These are phyloP conservation scores for Agrilus planipennis DNA, from an alignment of 1,140 invertebrate species.

Conservation along the genomic window DNA sequence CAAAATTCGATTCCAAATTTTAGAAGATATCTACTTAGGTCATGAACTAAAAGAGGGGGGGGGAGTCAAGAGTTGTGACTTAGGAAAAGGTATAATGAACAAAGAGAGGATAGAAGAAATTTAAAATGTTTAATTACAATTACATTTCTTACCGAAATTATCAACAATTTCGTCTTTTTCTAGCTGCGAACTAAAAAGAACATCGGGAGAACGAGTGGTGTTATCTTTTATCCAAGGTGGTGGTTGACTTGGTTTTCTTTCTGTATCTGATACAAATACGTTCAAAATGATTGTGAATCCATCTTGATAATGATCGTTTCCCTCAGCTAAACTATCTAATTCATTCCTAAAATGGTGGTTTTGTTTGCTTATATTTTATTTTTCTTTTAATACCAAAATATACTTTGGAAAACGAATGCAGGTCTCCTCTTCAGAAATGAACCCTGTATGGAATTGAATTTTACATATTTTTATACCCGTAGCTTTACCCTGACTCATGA, in stretches of 20 bases:
- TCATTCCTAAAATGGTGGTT: constrained; percentile 55
- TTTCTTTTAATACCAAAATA: neutral
- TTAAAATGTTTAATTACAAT: too few species aligned
- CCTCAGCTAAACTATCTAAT: constrained; percentile 65
- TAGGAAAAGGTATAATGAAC: too few species aligned
- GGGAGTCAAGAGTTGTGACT: too few species aligned
- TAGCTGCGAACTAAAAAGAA: constrained; percentile 65
- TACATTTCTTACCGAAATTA: constrained; percentile 52
- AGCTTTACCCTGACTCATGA: constrained; percentile 58
- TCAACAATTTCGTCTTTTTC: constrained; percentile 76
- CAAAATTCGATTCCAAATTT: too few species aligned
- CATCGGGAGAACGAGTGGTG: constrained; percentile 41
- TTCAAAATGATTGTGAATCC: constrained; percentile 62
- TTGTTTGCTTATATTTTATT: too few species aligned
- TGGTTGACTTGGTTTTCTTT: constrained; percentile 46
- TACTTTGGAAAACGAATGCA: constrained; percentile 61
- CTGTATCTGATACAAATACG: constrained; percentile 57
- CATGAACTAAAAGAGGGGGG: too few species aligned
- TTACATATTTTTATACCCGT: constrained; percentile 82
- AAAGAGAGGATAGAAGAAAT: too few species aligned
- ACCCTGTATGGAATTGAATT: constrained; percentile 81
- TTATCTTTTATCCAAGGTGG: constrained; percentile 66
- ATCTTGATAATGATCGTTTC: constrained; percentile 69
- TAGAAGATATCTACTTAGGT: too few species aligned
- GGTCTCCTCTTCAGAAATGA: constrained; percentile 60